These are phyloP conservation scores for Centroberyx gerrardi DNA, from an alignment of 2,797 vertebrate genomes.

Conservation along the genomic window DNA sequence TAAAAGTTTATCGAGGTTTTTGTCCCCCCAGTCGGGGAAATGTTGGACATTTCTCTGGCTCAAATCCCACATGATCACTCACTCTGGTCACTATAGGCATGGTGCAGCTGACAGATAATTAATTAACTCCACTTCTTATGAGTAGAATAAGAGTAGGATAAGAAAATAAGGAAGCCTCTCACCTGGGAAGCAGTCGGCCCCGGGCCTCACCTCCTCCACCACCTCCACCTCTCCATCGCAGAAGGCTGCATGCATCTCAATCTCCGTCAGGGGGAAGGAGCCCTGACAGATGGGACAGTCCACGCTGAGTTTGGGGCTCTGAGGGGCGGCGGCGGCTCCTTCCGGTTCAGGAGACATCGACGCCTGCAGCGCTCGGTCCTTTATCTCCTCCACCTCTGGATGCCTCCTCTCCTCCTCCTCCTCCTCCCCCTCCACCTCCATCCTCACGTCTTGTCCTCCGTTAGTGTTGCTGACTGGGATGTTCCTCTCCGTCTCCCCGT, in stretches of 20 bases:
- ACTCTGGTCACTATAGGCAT: too few species aligned
- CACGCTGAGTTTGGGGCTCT: constrained; percentile 50
- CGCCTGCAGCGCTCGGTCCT: neutral
- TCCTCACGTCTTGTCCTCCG: neutral
- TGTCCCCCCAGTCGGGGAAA: too few species aligned
- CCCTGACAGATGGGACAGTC: constrained; percentile 91
- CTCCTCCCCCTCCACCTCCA: constrained; percentile 28
- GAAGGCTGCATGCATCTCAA: constrained; percentile 93
- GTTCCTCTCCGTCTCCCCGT: constrained; percentile 5
- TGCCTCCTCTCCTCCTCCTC: neutral
- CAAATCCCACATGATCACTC: too few species aligned
- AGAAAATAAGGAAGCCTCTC: neutral
- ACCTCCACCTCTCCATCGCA: constrained; percentile 85
- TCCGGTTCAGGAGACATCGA: constrained; percentile 33
- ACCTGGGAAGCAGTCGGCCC: constrained; percentile 36
- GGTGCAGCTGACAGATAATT: too few species aligned
- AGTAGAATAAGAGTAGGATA: too few species aligned
- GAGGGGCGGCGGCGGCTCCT: neutral
- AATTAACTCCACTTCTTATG: too few species aligned
- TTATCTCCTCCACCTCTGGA: constrained; percentile 36
- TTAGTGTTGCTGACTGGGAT: neutral
- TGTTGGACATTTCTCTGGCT: too few species aligned
- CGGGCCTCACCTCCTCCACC: constrained; percentile 10
- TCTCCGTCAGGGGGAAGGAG: constrained; percentile 83
- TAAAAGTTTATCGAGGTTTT: too few species aligned